Conservation (phyloP, 2,797 vertebrate species). For the Natrix natrix region DNA sequence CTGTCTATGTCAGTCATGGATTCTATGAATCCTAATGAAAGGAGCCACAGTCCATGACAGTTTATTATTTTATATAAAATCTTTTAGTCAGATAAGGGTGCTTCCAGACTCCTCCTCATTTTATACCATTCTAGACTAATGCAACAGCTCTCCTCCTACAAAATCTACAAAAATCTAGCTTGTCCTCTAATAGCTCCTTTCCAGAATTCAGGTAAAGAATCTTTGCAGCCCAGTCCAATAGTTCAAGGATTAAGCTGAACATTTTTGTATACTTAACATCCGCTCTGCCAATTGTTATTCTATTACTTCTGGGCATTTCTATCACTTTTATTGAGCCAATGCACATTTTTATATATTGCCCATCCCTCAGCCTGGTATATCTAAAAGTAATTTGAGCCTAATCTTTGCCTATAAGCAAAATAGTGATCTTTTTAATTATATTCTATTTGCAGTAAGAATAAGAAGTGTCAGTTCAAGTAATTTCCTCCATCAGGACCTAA, state of each 20-base stretch:
- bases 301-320: neutral
- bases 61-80: neutral
- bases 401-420: neutral
- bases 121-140: neutral
- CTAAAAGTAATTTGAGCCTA: neutral
- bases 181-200: neutral
- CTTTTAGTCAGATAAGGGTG: neutral
- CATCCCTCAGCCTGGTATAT: neutral
- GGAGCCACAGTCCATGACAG: neutral
- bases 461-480: neutral
- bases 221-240: neutral
- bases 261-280: neutral
- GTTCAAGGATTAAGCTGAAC: neutral
- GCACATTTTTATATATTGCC: neutral
- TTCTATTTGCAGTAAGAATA: neutral
- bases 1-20: neutral
- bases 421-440: neutral
- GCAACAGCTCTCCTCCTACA: neutral
- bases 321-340: neutral
- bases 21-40: neutral
- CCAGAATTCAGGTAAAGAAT: neutral
- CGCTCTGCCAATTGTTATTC: neutral
- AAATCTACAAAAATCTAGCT: neutral
- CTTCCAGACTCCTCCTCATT: neutral
- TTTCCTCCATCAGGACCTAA: constrained; percentile 1